Evolutionary conservation across 2,113 vertebrate species (phyloP).

Genomic region (Phyllostomus discolor): DNA sequence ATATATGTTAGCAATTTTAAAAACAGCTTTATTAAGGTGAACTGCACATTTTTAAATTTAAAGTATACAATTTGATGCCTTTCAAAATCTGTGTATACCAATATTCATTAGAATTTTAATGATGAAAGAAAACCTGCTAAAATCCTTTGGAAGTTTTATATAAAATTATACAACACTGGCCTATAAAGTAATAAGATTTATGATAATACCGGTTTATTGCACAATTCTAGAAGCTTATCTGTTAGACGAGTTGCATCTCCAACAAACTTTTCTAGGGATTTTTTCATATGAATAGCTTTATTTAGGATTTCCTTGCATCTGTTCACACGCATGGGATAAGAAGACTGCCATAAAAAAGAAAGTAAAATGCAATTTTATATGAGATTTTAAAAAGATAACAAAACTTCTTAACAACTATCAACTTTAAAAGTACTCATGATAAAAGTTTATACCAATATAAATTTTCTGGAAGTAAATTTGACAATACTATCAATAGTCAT

Average conservation of each 20-base stretch:
- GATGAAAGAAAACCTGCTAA: slow-evolving; percentile 16
- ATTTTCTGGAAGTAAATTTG: slow-evolving; percentile 4
- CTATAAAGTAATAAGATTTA: slow-evolving; percentile 21
- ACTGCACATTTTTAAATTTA: not conserved
- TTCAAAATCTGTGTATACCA: not conserved
- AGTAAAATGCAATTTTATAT: slow-evolving; percentile 26
- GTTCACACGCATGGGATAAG: slow-evolving; percentile 93
- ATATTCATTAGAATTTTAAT: slow-evolving; percentile 19
- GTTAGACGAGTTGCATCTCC: slow-evolving; percentile 93
- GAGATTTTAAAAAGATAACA: not conserved
- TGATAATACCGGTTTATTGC: slow-evolving; percentile 92
- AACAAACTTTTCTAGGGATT: slow-evolving; percentile 93
- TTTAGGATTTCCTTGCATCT: slow-evolving; percentile 97
- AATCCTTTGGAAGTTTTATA: not conserved
- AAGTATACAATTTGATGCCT: not conserved
- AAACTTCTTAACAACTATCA: slow-evolving; percentile 22
- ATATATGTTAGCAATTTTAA: not conserved
- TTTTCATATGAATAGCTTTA: slow-evolving; percentile 91
- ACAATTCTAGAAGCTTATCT: slow-evolving; percentile 95
- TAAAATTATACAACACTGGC: not conserved
- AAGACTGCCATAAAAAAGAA: slow-evolving; percentile 84
- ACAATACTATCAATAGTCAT: not conserved
- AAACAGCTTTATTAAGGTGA: slow-evolving; percentile 23
- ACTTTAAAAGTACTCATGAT: not conserved
- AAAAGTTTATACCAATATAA: not conserved